phyloP scores from a whole-genome alignment of 2,888 invertebrate species.

The Meiosimyza platycephala region DNA sequence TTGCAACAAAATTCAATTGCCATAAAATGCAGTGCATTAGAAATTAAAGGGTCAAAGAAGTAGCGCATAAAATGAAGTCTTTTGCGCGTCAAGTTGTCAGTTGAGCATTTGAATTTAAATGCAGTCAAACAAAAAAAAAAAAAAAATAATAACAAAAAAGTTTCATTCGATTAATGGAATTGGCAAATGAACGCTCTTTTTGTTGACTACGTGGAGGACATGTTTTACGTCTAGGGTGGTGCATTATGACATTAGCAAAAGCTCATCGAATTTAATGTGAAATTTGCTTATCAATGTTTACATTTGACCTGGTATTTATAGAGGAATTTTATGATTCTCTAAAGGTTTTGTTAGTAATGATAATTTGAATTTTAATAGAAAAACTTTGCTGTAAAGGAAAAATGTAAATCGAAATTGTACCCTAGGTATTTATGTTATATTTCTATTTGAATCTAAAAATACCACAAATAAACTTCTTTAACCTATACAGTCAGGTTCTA shows the following conservation, averaged over 20 bases:
- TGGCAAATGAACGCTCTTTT: neutral
- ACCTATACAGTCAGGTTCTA: too few relatives aligned
- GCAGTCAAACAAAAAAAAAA: constrained; percentile 34
- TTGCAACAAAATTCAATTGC: constrained; percentile 49
- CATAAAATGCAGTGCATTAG: constrained; percentile 23
- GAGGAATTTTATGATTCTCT: too few relatives aligned
- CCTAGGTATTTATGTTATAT: too few relatives aligned
- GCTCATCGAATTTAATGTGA: neutral
- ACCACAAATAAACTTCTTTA: too few relatives aligned
- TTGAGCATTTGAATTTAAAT: constrained; percentile 19
- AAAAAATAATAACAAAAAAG: neutral
- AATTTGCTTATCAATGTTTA: too few relatives aligned
- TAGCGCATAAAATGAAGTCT: neutral
- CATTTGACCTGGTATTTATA: neutral
- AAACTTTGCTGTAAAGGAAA: too few relatives aligned
- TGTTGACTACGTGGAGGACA: too few relatives aligned
- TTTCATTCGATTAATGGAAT: constrained; percentile 33
- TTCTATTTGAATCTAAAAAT: too few relatives aligned
- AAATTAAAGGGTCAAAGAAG: neutral
- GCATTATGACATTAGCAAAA: neutral
- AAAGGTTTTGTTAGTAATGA: too few relatives aligned
- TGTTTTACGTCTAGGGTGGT: too few relatives aligned
- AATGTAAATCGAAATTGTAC: too few relatives aligned
- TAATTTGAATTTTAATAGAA: too few relatives aligned
- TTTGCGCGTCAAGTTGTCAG: neutral